Base-by-base conservation (phyloP, 2,113 vertebrate genomes). In the Mesitornis unicolor region DNA sequence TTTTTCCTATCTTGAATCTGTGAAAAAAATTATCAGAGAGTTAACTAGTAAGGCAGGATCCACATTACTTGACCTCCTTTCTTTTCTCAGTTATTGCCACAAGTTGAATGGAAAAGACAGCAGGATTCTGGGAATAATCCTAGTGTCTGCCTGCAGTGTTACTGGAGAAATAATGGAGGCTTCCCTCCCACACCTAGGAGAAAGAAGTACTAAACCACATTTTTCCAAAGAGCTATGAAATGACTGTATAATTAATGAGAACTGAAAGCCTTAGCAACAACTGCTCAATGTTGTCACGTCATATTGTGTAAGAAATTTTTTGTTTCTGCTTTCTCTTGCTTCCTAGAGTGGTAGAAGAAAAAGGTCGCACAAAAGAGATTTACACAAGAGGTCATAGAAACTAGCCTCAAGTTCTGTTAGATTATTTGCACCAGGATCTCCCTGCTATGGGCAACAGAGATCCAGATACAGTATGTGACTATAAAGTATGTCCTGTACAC, bases 251-350 rank as follows among this genome's bases (percentile, higher is more conserved):
- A 85, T 94, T 91, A 89, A 85, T 76, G 29, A 73, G 59, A 96
- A 87, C 15, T 51, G 35, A 93, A 93, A 94, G 50, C 54, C 84
- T 85, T 93, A 85, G 93, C 87, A 95, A 92, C 75, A 86, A 61
- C 81, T 85, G 38, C 45, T 94, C 5, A 25, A 54, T 20, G 24
- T 76, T 90, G 81, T 54, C 81, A 87, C 40, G 69, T 36, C 22
- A 63, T 40, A 53, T 28, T 68, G 63, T 35, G 47, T 51, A 61
- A 45, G 33, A 65, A 59, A 83, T 61, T 38, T 73, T 38, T 35
- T 36, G 79, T 87, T 92, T 89, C 57, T 89, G 53, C 16, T 87
- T 71, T 59, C 26, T 87, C 25, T 89, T 75, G n/a, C 73, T 77
- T 88, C 31, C 29, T 48, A 22, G 22, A 40, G 5, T 18, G 7